Conservation (phyloP, 2,113 vertebrate genomes). For the Cryptotis parvus region DNA sequence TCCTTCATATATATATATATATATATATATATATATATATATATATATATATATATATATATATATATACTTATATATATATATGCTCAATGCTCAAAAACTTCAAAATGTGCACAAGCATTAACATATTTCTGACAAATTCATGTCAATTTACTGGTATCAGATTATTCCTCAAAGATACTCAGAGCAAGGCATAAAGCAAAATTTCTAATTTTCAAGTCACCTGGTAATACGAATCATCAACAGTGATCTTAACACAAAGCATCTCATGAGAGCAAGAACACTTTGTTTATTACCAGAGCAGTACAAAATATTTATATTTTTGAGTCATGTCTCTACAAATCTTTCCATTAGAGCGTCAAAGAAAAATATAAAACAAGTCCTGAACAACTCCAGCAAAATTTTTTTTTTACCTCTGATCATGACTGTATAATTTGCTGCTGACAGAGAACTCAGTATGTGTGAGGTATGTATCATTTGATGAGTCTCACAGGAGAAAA, state of each 20-base stretch:
- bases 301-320: neutral
- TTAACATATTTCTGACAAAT: constrained; percentile 60
- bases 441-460: constrained; percentile 64
- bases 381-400: constrained; percentile 84
- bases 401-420: constrained; percentile 86
- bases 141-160: constrained; percentile 36
- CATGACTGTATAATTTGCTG: constrained; percentile 37
- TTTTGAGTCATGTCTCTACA: constrained; percentile 24
- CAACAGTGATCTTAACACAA: neutral
- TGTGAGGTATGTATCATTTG: constrained; percentile 81
- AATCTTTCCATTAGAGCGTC: neutral
- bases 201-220: neutral
- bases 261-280: constrained; percentile 20
- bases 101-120: constrained; percentile 61
- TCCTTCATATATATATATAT: constrained; percentile 12
- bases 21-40: neutral
- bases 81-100: constrained; percentile 27
- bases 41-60: neutral
- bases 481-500: constrained; percentile 75
- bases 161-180: constrained; percentile 13
- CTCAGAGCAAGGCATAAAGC: neutral
- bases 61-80: neutral
- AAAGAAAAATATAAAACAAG: constrained; percentile 40
- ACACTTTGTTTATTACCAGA: constrained; percentile 35
- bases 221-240: neutral